Evolutionary conservation across 2,113 vertebrate genomes (phyloP).

Genomic region (Tyto alba): DNA sequence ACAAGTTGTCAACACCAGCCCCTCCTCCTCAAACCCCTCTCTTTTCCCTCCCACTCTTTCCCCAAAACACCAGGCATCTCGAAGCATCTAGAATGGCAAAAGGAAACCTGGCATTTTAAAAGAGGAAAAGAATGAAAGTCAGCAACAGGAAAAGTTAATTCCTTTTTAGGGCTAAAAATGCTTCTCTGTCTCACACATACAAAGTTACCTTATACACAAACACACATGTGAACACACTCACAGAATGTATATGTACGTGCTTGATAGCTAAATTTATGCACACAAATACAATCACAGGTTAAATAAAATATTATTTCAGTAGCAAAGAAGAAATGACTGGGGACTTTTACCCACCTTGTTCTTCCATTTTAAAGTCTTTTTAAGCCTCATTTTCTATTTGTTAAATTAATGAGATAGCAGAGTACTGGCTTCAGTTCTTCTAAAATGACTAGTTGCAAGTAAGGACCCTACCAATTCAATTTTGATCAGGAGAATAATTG

Average conservation of each 20-base stretch:
- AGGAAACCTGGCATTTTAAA: neutral
- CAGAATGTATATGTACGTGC: neutral
- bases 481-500: neutral
- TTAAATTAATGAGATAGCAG: neutral
- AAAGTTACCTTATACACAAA: neutral
- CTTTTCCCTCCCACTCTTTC: conserved; percentile 18
- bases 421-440: neutral
- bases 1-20: conserved; percentile 42
- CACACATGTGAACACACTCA: neutral
- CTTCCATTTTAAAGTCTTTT: neutral
- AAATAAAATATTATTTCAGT: neutral
- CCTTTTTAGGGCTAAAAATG: neutral
- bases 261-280: neutral
- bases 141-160: neutral
- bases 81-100: conserved; percentile 9
- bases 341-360: neutral
- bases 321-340: neutral
- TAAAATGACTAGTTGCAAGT: neutral
- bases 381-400: neutral
- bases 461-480: neutral
- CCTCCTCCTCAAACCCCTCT: neutral
- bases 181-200: neutral
- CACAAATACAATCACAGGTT: neutral
- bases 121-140: neutral
- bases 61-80: neutral